A percentile compares a stretch with the other conserved stretches of the same genome.
Conservation (phyloP, 2,797 vertebrate genomes). For the Psittacula echo region DNA sequence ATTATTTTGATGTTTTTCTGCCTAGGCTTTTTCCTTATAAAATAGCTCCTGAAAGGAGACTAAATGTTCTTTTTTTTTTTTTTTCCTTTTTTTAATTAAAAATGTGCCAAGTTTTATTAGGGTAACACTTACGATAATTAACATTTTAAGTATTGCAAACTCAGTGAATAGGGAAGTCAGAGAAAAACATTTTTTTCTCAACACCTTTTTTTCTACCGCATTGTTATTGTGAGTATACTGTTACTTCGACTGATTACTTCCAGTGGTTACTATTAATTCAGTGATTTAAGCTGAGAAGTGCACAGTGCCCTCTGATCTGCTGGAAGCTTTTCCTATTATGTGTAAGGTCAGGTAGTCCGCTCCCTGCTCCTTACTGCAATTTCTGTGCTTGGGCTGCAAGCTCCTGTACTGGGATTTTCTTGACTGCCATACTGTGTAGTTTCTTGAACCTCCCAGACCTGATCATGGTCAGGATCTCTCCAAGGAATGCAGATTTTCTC, state of each 20-base stretch:
- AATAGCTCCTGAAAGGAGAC: neutral
- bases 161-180: neutral
- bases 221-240: neutral
- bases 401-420: neutral
- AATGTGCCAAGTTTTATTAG: neutral
- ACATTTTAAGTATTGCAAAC: neutral
- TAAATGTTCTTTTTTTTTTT: neutral
- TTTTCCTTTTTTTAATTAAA: neutral
- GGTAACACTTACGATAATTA: neutral
- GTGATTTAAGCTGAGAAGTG: neutral
- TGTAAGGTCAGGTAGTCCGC: neutral
- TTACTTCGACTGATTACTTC: neutral
- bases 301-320: neutral
- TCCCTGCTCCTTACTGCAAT: neutral
- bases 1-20: neutral
- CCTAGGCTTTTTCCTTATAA: neutral
- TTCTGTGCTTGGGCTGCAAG: neutral
- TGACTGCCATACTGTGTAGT: neutral
- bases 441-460: neutral
- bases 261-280: neutral
- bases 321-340: accelerated
- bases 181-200: neutral
- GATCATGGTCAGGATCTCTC: neutral
- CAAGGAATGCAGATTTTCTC: neutral
- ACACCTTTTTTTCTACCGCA: neutral